These are phyloP conservation scores for Parus major DNA, from an alignment of 2,113 vertebrate genomes.

Conservation along the genomic window DNA sequence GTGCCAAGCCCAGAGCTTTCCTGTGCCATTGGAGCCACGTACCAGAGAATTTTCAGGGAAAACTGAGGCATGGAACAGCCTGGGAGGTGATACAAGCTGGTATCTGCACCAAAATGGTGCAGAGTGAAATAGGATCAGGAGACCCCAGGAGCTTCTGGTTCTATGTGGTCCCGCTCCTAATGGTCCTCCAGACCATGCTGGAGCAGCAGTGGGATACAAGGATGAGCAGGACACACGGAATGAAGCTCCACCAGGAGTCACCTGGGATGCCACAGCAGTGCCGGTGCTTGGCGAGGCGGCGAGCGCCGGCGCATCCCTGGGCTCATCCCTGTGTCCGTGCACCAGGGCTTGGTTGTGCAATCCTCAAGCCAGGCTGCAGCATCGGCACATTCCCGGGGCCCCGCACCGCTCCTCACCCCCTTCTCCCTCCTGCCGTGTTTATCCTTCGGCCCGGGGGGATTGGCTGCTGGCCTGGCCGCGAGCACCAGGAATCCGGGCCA, in stretches of 20 bases:
- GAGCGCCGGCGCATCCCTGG: background rate
- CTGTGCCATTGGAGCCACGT: accelerated
- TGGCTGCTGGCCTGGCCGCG: conserved; percentile 41
- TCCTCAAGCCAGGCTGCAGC: conserved; percentile 13
- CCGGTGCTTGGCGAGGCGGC: background rate
- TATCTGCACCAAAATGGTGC: accelerated
- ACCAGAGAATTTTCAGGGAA: background rate
- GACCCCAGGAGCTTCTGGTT: background rate
- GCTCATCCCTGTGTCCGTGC: background rate
- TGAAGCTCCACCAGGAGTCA: accelerated
- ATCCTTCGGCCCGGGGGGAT: conserved; percentile 31
- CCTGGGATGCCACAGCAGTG: background rate
- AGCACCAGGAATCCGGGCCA: conserved; percentile 8
- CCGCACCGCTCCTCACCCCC: conserved; percentile 6
- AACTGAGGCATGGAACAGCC: background rate
- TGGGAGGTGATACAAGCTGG: background rate
- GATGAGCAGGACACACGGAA: background rate
- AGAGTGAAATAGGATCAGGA: background rate
- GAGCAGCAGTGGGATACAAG: accelerated
- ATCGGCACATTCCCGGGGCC: conserved; percentile 22
- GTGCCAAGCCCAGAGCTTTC: background rate
- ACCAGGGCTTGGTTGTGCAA: conserved; percentile 47
- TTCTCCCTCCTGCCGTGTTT: conserved; percentile 47
- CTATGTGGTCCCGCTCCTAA: background rate
- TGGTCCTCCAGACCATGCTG: accelerated